Percentiles rank a stretch among this genome's conserved stretches.
phyloP scores from a whole-genome alignment of 1,140 invertebrate species.

The Temnothorax longispinosus region DNA sequence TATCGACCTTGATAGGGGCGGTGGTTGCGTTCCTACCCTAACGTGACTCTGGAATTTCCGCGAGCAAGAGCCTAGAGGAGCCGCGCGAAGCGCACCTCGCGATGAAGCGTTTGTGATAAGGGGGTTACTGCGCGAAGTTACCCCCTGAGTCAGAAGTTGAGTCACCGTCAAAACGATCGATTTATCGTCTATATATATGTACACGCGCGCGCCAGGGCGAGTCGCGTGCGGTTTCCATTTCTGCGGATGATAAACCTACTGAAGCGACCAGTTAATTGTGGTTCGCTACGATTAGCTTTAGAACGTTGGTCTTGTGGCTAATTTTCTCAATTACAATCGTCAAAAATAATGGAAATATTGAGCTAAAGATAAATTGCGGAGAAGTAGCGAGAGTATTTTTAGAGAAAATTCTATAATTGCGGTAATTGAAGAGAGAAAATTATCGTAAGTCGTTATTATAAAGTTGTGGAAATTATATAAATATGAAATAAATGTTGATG shows the following conservation, averaged over 20 bases:
- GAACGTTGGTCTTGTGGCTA: neutral
- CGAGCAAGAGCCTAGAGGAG: neutral
- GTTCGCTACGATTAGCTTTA: neutral
- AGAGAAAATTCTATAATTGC: neutral
- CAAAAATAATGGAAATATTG: neutral
- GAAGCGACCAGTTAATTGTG: neutral
- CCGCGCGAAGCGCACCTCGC: slow-evolving; percentile 15
- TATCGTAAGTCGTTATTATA: neutral
- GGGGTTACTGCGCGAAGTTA: neutral
- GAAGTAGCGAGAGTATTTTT: neutral
- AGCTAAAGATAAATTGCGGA: neutral
- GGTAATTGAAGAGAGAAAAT: neutral
- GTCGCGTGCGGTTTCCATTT: slow-evolving; percentile 32
- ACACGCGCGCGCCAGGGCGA: neutral
- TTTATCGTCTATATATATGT: slow-evolving; percentile 24
- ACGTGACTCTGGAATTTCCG: slow-evolving; percentile 5
- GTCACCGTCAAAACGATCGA: slow-evolving; percentile 46
- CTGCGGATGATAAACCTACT: neutral
- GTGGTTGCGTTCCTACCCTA: neutral
- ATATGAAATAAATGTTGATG: neutral
- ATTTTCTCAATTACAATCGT: neutral
- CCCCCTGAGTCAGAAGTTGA: slow-evolving; percentile 52
- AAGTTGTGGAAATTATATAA: neutral
- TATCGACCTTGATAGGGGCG: slow-evolving; percentile 50
- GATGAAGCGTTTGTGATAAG: neutral